Conservation (phyloP, 1,140 invertebrate genomes). For the Caerostris extrusa region DNA sequence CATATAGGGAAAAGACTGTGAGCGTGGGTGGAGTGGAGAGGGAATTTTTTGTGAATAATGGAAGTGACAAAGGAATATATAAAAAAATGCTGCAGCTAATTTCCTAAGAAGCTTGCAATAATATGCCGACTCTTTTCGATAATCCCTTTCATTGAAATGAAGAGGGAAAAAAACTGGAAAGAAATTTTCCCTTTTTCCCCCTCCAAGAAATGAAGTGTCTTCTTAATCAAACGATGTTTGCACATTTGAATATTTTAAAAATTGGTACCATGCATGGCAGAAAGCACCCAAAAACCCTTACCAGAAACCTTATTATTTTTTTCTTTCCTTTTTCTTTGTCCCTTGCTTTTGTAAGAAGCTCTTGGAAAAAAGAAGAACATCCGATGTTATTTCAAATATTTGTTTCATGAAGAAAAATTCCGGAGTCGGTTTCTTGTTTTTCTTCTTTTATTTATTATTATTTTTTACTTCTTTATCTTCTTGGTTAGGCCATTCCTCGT, state of each 20-base stretch:
- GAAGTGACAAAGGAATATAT: conserved; percentile 33
- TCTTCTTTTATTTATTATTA: no score
- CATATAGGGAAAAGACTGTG: not conserved
- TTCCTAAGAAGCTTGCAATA: conserved; percentile 51
- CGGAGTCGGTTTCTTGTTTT: no score
- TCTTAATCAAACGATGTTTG: conserved; percentile 40
- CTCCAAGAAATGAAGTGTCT: not conserved
- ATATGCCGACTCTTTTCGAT: conserved; percentile 37
- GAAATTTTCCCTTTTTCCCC: not conserved
- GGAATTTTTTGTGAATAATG: not conserved
- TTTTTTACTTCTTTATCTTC: no score
- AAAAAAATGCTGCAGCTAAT: not conserved
- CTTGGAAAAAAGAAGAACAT: conserved; percentile 18
- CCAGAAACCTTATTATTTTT: not conserved
- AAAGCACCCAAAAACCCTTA: not conserved
- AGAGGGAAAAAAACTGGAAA: not conserved
- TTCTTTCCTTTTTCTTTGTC: not conserved
- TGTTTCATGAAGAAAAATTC: not conserved
- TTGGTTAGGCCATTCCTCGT: no score
- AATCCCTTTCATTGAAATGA: conserved; percentile 7
- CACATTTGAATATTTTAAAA: conserved; percentile 53
- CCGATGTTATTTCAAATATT: conserved; percentile 50
- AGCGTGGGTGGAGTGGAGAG: not conserved
- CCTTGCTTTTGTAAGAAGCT: no score
- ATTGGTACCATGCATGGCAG: not conserved